A percentile compares a stretch with the other conserved stretches of the same genome.
These are phyloP conservation scores for Sebastolobus altivelis DNA, from an alignment of 2,797 vertebrate genomes.

Conservation along the genomic window DNA sequence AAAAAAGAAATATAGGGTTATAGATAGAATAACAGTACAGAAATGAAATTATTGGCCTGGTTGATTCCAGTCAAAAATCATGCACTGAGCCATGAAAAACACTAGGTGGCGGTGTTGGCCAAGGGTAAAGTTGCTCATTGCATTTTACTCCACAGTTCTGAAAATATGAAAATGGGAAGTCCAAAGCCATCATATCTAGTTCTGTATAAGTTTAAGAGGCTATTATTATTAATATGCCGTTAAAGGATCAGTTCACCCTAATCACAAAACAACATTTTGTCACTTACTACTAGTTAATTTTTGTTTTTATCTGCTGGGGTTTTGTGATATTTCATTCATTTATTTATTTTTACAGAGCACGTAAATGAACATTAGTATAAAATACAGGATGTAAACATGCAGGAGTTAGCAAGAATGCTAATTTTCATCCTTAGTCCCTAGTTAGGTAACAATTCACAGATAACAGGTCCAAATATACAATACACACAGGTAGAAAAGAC, in stretches of 20 bases:
- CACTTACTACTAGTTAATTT: background rate
- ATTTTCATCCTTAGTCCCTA: too few species aligned
- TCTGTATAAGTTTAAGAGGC: background rate
- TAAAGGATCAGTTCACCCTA: background rate
- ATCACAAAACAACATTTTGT: background rate
- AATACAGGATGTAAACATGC: too few species aligned
- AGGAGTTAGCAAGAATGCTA: too few species aligned
- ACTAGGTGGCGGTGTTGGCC: slow-evolving; percentile 66
- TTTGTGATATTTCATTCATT: too few species aligned
- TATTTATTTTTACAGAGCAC: too few species aligned
- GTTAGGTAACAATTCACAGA: too few species aligned
- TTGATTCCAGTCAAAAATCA: background rate
- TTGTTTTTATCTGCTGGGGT: background rate
- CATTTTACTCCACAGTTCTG: background rate
- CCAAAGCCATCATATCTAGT: background rate
- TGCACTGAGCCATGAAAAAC: slow-evolving; percentile 32
- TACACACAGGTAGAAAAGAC: too few species aligned
- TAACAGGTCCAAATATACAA: too few species aligned
- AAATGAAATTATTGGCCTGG: background rate
- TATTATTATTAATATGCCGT: background rate
- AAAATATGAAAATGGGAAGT: background rate
- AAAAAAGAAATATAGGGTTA: background rate
- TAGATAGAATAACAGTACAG: background rate
- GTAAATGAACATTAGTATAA: too few species aligned
- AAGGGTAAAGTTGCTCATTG: background rate